Evolutionary conservation across 2,888 invertebrate genomes (phyloP).

Genomic region (Meteorus cinctellus): DNA sequence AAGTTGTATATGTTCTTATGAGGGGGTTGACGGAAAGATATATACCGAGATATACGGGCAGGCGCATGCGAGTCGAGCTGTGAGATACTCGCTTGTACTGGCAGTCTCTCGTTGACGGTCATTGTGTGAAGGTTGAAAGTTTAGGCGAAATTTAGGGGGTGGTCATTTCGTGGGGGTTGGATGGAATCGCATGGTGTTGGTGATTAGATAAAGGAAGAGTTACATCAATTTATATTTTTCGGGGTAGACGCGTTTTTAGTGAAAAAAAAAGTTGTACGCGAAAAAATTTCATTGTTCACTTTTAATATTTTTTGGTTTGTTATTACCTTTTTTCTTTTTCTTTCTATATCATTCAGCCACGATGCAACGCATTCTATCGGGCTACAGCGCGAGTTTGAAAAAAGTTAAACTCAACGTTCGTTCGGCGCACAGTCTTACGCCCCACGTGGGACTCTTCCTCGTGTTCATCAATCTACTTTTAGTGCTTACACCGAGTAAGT

Average conservation of each 20-base stretch:
- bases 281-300: neutral
- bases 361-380: constrained; percentile 52
- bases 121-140: constrained; percentile 56
- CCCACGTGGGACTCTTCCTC: constrained; percentile 60
- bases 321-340: constrained; percentile 25
- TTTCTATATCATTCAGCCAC: constrained; percentile 46
- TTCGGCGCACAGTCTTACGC: constrained; percentile 48
- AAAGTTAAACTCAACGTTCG: constrained; percentile 44
- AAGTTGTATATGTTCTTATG: constrained; percentile 48
- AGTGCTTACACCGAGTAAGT: constrained; percentile 57
- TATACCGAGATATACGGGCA: constrained; percentile 57
- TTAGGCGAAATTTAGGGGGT: constrained; percentile 37
- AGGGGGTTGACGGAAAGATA: constrained; percentile 46
- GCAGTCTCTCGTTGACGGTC: constrained; percentile 65
- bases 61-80: constrained; percentile 52
- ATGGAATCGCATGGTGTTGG: constrained; percentile 6
- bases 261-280: neutral
- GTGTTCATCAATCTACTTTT: constrained; percentile 57
- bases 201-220: neutral
- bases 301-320: neutral
- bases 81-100: constrained; percentile 54
- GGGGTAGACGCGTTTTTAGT: neutral
- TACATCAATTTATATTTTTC: neutral
- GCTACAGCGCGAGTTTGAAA: constrained; percentile 51
- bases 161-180: constrained; percentile 14